A percentile compares a stretch with the other conserved stretches of the same genome.
These are phyloP conservation scores for Archocentrus centrarchus DNA, from an alignment of 2,113 vertebrate genomes.

Conservation along the genomic window DNA sequence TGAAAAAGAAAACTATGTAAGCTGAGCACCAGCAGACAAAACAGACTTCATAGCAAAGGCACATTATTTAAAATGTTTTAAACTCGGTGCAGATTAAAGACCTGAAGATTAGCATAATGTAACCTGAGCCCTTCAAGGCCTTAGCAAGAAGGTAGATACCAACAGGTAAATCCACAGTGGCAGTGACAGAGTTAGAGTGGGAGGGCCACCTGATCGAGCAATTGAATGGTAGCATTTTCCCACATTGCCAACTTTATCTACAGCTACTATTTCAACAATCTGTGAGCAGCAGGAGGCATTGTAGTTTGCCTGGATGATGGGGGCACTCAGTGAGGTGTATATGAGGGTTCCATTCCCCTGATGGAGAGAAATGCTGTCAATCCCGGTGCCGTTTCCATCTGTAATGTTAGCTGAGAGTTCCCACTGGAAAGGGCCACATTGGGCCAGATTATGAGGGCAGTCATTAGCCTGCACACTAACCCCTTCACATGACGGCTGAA, in stretches of 20 bases:
- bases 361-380: conserved; percentile 47
- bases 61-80: not conserved
- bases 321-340: not conserved
- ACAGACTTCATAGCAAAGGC: not conserved
- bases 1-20: too few species aligned
- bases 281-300: conserved; percentile 77
- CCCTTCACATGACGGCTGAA: conserved; percentile 66
- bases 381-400: conserved; percentile 71
- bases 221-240: conserved; percentile 75
- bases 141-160: conserved; percentile 11
- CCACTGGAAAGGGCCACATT: conserved; percentile 66
- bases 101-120: not conserved
- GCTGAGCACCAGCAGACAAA: too few species aligned
- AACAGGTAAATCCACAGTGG: conserved; percentile 69
- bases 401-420: conserved; percentile 70
- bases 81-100: not conserved
- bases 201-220: conserved; percentile 27
- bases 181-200: too few species aligned
- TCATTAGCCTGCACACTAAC: conserved; percentile 8
- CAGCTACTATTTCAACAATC: conserved; percentile 65
- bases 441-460: conserved; percentile 56
- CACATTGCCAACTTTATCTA: conserved; percentile 77
- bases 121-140: not conserved
- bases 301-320: conserved; percentile 49
- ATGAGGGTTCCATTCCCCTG: conserved; percentile 64